phyloP scores from a whole-genome alignment of 2,797 vertebrate genomes.

The Picus viridis region DNA sequence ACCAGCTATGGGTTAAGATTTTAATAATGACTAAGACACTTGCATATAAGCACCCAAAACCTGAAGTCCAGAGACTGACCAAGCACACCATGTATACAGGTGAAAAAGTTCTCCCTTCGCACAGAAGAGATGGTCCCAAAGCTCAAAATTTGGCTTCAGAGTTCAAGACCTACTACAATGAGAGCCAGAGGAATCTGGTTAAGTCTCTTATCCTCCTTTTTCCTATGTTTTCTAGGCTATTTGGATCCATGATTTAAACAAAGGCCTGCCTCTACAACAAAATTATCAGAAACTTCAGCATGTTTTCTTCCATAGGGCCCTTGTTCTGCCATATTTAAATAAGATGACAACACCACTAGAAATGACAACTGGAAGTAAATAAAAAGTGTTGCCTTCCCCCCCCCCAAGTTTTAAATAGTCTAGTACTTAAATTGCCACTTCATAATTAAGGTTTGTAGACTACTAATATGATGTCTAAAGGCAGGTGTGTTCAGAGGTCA shows the following conservation, averaged over 20 bases:
- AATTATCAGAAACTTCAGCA: conserved; percentile 43
- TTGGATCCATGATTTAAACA: neutral
- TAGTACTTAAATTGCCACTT: conserved; percentile 52
- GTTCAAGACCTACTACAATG: neutral
- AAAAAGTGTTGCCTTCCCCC: conserved; percentile 31
- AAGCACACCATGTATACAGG: neutral
- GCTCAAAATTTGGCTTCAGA: conserved; percentile 8
- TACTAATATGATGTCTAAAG: conserved; percentile 59
- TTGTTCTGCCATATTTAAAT: conserved; percentile 68
- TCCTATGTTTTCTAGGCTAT: neutral
- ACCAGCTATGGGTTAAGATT: neutral
- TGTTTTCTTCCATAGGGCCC: neutral
- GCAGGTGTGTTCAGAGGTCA: conserved; percentile 64
- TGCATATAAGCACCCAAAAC: conserved; percentile 16
- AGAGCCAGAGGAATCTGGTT: conserved; percentile 7
- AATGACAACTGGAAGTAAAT: conserved; percentile 57
- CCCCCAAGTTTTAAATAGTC: conserved; percentile 39
- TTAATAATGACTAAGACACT: neutral
- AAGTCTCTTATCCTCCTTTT: neutral
- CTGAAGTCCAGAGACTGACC: neutral
- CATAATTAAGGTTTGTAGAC: conserved; percentile 48
- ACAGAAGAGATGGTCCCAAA: conserved; percentile 16
- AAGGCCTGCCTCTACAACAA: conserved; percentile 1
- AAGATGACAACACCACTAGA: conserved; percentile 50
- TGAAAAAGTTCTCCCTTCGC: conserved; percentile 8